Base-by-base conservation (phyloP, 2,888 invertebrate species). In the Mesoligia furuncula region DNA sequence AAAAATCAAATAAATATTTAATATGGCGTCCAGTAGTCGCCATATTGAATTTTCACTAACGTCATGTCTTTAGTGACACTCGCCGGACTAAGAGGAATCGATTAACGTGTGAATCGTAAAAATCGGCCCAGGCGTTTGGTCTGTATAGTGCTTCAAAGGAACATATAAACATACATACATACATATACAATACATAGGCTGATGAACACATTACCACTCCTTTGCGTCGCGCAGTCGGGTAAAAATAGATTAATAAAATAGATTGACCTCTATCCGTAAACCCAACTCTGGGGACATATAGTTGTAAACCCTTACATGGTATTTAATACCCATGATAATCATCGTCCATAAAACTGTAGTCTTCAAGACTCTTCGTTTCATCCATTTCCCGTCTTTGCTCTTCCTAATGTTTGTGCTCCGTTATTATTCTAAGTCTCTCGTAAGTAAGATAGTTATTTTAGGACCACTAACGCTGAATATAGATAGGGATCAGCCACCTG, bases 401-500 rank as follows among this genome's bases (percentile, higher is more conserved):
- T 27, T 57, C 24, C 13, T 9, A 17, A 61, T 36, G 27, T 57
- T 48, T 74, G 57, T 75, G 15, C 51, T 8, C 6, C 13, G 24
- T 24, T 59, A 67, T 79, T 68, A 81, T 81, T 73, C 69, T 70
- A 69, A 71, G 45, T 68, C 3, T 62, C n/a, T 36, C 39, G 36
- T 59, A 64, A 77, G 67, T 51, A 27, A 68, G 36, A 36, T 51
- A 54, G 71, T 69, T 84, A 82, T 84, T 82, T 75, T 48, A 15
- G n/a, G 54, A 51, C 11, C 27, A 8, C 20, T 54, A 27, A 62
- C 36, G 64, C 85, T 81, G 57, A n/a, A 77, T 77, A 74, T 81
- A 77, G 73, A 31, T 54, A 62, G 51, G 85, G 77, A 85, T 81
- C 82, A 77, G 71, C 73, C 82, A 83, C 83, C 83, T 83, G 77